Evolutionary conservation across 2,113 vertebrate species (phyloP), one percentile per base, ranked within the genome.

Genomic region (Mugil cephalus): DNA sequence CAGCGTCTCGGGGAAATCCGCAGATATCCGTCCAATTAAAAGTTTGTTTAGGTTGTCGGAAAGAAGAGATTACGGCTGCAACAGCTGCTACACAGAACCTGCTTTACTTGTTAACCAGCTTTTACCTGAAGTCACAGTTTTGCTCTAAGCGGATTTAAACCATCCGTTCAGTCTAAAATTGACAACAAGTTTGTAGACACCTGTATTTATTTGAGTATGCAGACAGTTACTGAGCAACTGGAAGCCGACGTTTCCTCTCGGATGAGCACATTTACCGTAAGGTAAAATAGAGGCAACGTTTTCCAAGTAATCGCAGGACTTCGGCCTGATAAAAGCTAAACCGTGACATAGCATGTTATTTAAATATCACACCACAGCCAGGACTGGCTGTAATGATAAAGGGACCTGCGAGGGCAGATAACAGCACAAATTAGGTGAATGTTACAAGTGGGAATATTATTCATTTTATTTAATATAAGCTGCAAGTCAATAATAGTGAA

Each of bases 51-150:
- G 15, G 15, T 43, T 60, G 11, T 7, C 66, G 10, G 6, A 59
- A 50, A 42, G 2, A 2, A 14, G 5, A 38, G 18, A 60, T 63
- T 54, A 8, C 15, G 1, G 36, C 59, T 51, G 35, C 11, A 30
- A 51, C 66, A 82, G 80, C 43, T 1, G 53, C 75, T 77, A 74
- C 35, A 63, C 4, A 53, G 10, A 88, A 82, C 83, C 69, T 83
- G 88, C 74, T 76, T 17, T 79, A 82, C 84, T 71, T 35, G 85
- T 79, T 76, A 9, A 12, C 43, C 71, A 36, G 34, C 61, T 21
- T 34, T 70, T 60, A 50, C 15, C 18, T 56, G 4, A n/a, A 72
- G 15, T 38, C 24, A 71, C 45, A 59, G 30, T 12, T 50, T 74
- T 50, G 12, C 36, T 56, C 50, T 45, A 15, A 58, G 47, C 19